A percentile compares a stretch with the other conserved stretches of the same genome.
Evolutionary conservation across 2,888 invertebrate genomes (phyloP).

Genomic region (Tetragnatha montana): DNA sequence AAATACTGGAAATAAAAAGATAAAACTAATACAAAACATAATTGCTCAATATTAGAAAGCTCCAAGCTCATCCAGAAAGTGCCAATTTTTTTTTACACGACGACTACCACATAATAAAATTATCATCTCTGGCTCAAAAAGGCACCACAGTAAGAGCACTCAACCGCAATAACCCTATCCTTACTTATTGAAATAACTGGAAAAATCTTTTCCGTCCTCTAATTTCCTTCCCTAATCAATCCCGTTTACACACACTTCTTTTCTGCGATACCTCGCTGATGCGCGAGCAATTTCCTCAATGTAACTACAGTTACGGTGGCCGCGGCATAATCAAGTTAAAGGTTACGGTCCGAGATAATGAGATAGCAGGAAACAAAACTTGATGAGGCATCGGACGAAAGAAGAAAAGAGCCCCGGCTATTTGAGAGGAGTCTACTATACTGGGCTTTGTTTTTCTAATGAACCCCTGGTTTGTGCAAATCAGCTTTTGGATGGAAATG

Average conservation of each 20-base stretch:
- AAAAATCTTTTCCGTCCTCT: not conserved
- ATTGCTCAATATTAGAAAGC: too few relatives aligned
- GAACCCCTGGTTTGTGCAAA: slow-evolving; percentile 24
- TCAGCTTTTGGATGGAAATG: slow-evolving; percentile 18
- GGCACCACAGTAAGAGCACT: not conserved
- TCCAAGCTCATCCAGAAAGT: too few relatives aligned
- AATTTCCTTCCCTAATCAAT: slow-evolving; percentile 10
- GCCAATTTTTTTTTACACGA: too few relatives aligned
- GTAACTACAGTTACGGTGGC: slow-evolving; percentile 13
- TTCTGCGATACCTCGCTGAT: slow-evolving; percentile 23
- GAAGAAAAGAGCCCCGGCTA: slow-evolving; percentile 29
- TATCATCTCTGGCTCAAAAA: not conserved
- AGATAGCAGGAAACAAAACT: slow-evolving; percentile 64
- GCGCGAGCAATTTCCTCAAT: slow-evolving; percentile 40
- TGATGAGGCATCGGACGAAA: slow-evolving; percentile 43
- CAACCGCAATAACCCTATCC: not conserved
- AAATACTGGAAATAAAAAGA: too few relatives aligned
- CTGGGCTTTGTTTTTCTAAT: slow-evolving; percentile 37
- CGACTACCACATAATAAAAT: too few relatives aligned
- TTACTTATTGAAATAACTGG: not conserved
- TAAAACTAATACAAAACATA: too few relatives aligned
- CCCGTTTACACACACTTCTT: slow-evolving; percentile 12
- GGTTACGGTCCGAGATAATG: slow-evolving; percentile 53
- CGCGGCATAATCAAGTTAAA: slow-evolving; percentile 50
- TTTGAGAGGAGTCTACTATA: slow-evolving; percentile 34